Evolutionary conservation across 1,140 invertebrate species (phyloP).

Genomic region (Diabrotica virgifera): DNA sequence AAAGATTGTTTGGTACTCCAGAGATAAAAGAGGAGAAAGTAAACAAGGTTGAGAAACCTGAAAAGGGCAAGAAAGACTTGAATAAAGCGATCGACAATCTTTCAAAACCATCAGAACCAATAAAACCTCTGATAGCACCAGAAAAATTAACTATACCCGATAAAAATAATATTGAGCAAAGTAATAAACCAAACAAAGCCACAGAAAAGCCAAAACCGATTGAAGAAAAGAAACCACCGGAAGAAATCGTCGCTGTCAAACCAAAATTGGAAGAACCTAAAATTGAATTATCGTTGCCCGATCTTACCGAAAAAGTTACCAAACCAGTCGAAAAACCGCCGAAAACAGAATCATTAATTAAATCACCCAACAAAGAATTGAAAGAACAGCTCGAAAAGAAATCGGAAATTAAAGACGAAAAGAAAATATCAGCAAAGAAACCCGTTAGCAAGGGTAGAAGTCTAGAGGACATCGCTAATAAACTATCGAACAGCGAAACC

Average conservation of each 20-base stretch:
- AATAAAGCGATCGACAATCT: constrained; percentile 18
- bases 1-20: constrained; percentile 53
- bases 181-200: constrained; percentile 8
- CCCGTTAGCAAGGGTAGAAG: constrained; percentile 29
- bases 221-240: not conserved
- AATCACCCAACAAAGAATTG: constrained; percentile 27
- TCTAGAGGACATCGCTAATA: constrained; percentile 36
- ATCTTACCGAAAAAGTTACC: constrained; percentile 15
- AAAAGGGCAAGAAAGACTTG: constrained; percentile 15
- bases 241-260: not conserved
- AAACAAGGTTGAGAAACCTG: constrained; percentile 25
- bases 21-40: constrained; percentile 40
- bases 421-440: constrained; percentile 28
- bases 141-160: constrained; percentile 18
- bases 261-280: not conserved
- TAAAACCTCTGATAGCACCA: constrained; percentile 23
- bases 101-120: constrained; percentile 18
- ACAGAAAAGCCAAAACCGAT: not conserved
- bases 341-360: constrained; percentile 20
- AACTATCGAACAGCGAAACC: constrained; percentile 27
- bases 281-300: not conserved
- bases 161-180: constrained; percentile 18
- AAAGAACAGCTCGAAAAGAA: constrained; percentile 29
- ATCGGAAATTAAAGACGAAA: constrained; percentile 19
- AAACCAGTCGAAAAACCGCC: constrained; percentile 23